phyloP scores from a whole-genome alignment of 2,113 vertebrate species.

The Pomatostomus ruficeps region DNA sequence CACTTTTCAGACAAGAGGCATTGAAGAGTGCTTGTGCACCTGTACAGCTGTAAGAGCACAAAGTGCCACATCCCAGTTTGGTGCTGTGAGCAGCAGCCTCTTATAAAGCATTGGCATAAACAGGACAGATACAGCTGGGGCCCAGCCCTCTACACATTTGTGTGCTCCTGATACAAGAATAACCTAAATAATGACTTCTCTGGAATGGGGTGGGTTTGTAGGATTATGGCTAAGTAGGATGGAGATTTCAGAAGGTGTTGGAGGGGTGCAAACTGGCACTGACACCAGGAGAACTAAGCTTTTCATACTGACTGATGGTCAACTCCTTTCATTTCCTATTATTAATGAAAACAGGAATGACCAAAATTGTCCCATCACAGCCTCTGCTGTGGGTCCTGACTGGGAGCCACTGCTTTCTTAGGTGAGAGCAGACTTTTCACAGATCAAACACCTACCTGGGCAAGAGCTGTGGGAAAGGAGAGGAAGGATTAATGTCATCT shows the following conservation, averaged over 20 bases:
- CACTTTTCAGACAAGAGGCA: background rate
- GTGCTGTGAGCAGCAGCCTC: background rate
- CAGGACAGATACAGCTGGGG: background rate
- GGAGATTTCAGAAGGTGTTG: background rate
- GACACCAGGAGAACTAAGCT: background rate
- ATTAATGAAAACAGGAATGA: background rate
- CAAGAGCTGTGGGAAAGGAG: background rate
- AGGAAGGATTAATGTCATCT: background rate
- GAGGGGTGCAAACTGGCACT: background rate
- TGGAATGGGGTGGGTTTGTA: background rate
- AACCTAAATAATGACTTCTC: background rate
- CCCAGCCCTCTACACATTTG: background rate
- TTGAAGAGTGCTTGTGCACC: background rate
- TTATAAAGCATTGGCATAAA: fast-evolving
- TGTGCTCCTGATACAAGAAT: background rate
- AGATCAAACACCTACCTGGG: background rate
- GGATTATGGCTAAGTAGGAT: background rate
- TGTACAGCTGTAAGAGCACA: too few relatives aligned
- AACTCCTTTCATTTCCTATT: background rate
- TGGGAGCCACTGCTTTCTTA: background rate
- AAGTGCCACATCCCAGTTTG: background rate
- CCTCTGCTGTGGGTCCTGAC: background rate
- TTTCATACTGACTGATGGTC: background rate
- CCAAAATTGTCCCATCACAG: background rate
- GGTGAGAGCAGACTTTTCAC: background rate